Evolutionary conservation across 1,140 invertebrate genomes (phyloP).

Genomic region (Drosophila persimilis): DNA sequence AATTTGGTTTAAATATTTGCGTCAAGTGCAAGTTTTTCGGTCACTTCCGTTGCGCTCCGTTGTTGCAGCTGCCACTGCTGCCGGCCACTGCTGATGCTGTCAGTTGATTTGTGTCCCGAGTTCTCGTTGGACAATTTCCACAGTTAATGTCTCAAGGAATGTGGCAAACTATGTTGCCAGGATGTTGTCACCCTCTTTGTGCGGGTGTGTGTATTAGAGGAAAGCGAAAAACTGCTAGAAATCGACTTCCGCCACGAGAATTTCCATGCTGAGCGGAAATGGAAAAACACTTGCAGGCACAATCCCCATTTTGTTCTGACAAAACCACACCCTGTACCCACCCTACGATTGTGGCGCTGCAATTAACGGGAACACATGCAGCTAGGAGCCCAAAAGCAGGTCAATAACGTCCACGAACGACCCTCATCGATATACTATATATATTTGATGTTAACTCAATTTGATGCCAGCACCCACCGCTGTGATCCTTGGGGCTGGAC

Average conservation of each 20-base stretch:
- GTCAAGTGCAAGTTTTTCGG: constrained; percentile 71
- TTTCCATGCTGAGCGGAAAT: constrained; percentile 80
- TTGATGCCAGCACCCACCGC: constrained; percentile 60
- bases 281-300: constrained; percentile 71
- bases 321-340: not conserved
- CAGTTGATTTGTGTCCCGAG: constrained; percentile 61
- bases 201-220: constrained; percentile 51
- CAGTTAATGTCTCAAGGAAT: constrained; percentile 74
- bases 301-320: constrained; percentile 6
- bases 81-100: constrained; percentile 24
- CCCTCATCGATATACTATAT: constrained; percentile 17
- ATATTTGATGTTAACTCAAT: constrained; percentile 74
- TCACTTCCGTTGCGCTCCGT: constrained; percentile 57
- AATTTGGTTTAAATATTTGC: constrained; percentile 76
- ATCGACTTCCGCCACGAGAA: constrained; percentile 70
- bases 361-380: constrained; percentile 76
- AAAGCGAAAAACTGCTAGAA: constrained; percentile 76
- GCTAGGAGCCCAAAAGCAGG: constrained; percentile 57
- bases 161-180: constrained; percentile 73
- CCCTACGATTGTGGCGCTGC: constrained; percentile 43
- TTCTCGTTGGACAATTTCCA: constrained; percentile 30
- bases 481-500: constrained; percentile 38
- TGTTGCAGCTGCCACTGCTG: constrained; percentile 14
- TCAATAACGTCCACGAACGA: constrained; percentile 46
- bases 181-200: constrained; percentile 63